Evolutionary conservation across 2,113 vertebrate genomes (phyloP), one percentile per base, ranked within the genome.

Genomic region (Nibea coibor): DNA sequence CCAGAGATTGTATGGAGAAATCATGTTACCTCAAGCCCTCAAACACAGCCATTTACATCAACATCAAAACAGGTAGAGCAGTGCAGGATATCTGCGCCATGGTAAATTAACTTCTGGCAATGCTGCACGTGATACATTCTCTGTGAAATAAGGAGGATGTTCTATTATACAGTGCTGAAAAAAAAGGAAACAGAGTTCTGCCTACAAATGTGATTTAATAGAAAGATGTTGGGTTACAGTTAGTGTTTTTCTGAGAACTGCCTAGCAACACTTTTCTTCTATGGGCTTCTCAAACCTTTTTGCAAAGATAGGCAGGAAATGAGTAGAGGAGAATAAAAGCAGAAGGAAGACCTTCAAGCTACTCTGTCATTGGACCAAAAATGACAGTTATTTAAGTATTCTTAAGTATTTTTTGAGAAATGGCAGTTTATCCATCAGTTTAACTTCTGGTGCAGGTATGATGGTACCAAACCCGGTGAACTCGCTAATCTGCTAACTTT

Each of bases 31-130:
- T 82, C 31, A 28, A 84, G 81, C 70, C 86, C 83, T 84, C 82
- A 81, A 86, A 89, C 83, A 72, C 81, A 88, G 56, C 81, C 86
- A 87, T 89, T 92, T 93, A 87, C 89, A 88, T 80, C 39, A 17
- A 88, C 87, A 87, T 85, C 73, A 88, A 75, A 83, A 80, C 85
- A 81, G 72, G 80, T 82, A 82, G 62, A 72, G 78, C 81, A 64
- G 51, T 3, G 48, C 51, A 4, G 48, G 65, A 69, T 85, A 87
- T 81, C 69, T 57, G 72, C 24, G 62, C 58, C 43, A 70, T 28
- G 73, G 54, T 85, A 81, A 89, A 92, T 92, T 87, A 83, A 54
- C 80, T 89, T n/a, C 65, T 83, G 80, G 31, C 51, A 48, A 62
- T 2, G 5, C 50, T 54, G 78, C 67, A 71, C 20, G n/a, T 68